Evolutionary conservation across 2,888 invertebrate genomes (phyloP).

Genomic region (Barypeithes pellucidus): DNA sequence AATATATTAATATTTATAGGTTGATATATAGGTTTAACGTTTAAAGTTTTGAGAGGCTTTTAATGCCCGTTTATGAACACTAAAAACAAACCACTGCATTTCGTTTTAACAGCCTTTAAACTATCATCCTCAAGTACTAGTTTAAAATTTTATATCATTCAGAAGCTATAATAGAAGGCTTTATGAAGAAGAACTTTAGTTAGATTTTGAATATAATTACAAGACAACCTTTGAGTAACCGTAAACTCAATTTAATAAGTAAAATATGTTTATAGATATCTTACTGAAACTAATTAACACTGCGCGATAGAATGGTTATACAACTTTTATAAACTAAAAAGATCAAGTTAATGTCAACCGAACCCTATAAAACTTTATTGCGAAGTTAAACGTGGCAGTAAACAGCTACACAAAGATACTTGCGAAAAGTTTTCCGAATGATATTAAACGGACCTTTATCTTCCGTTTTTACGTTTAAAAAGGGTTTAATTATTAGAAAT

Average conservation of each 20-base stretch:
- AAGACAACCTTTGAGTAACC: slow-evolving; percentile 22
- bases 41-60: slow-evolving; percentile 2
- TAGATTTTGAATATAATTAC: slow-evolving; percentile 38
- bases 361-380: slow-evolving; percentile 38
- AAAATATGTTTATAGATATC: slow-evolving; percentile 34
- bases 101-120: slow-evolving; percentile 14
- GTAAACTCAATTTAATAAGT: slow-evolving; percentile 45
- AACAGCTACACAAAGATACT: slow-evolving; percentile 28
- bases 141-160: slow-evolving; percentile 25
- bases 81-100: slow-evolving; percentile 9
- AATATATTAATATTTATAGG: slow-evolving; percentile 12
- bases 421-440: slow-evolving; percentile 9
- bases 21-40: slow-evolving; percentile 9
- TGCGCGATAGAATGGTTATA: slow-evolving; percentile 23
- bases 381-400: slow-evolving; percentile 38
- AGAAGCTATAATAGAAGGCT: slow-evolving; percentile 19
- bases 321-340: slow-evolving; percentile 39
- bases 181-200: slow-evolving; percentile 23
- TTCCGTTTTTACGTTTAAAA: not conserved
- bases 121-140: slow-evolving; percentile 11
- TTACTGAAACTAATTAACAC: slow-evolving; percentile 45
- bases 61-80: slow-evolving; percentile 13
- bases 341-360: slow-evolving; percentile 49
- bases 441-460: not conserved
- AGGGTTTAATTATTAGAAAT: no score